Evolutionary conservation across 1,140 invertebrate genomes (phyloP).

Genomic region (Trichogramma pretiosum): DNA sequence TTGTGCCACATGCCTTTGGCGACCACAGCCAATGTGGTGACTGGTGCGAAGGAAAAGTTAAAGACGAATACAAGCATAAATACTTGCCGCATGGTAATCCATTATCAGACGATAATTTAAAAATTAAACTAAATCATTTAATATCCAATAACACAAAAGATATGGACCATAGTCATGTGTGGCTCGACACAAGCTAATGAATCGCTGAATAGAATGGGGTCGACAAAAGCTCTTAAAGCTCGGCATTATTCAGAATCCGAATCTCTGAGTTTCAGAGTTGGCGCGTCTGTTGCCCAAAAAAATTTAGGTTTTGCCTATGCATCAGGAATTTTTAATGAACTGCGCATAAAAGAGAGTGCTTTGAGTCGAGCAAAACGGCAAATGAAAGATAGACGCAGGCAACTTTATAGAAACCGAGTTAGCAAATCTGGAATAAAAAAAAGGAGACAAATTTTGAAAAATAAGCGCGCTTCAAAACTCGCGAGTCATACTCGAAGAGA

Average conservation of each 20-base stretch:
- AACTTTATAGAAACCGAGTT: background rate
- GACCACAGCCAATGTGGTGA: slow-evolving; percentile 18
- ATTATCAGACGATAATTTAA: background rate
- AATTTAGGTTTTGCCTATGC: background rate
- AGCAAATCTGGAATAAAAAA: background rate
- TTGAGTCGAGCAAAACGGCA: background rate
- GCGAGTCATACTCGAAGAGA: background rate
- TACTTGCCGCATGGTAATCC: slow-evolving; percentile 16
- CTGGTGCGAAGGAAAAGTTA: slow-evolving; percentile 13
- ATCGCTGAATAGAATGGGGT: slow-evolving; percentile 10
- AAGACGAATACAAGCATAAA: slow-evolving; percentile 16
- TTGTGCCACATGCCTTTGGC: slow-evolving; percentile 20
- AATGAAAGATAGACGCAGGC: background rate
- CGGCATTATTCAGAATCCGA: background rate
- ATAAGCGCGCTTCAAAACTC: too few species aligned
- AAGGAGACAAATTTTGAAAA: background rate
- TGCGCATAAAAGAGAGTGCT: background rate
- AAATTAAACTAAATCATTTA: slow-evolving; percentile 1
- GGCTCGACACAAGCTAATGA: slow-evolving; percentile 15
- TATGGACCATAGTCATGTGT: slow-evolving; percentile 4
- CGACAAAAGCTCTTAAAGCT: slow-evolving; percentile 6
- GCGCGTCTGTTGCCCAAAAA: background rate
- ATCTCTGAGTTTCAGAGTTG: background rate
- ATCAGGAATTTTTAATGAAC: background rate
- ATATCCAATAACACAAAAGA: slow-evolving; percentile 14